A percentile compares a stretch with the other conserved stretches of the same genome.
Evolutionary conservation across 1,140 invertebrate genomes (phyloP).

Genomic region (Hermatobates lingyangjiaoensis): DNA sequence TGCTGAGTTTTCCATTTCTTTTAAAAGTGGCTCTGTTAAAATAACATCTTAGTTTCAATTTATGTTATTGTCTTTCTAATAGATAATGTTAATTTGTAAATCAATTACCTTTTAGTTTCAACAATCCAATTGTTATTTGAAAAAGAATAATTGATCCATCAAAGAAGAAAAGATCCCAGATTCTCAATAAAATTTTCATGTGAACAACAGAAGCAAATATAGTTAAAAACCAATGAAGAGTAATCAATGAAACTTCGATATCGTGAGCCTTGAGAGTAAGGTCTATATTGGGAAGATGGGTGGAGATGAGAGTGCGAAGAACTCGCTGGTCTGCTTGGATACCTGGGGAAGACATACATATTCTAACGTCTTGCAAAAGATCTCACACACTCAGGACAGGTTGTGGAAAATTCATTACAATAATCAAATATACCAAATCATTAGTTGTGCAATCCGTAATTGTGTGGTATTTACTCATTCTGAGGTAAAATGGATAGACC

Average conservation of each 20-base stretch:
- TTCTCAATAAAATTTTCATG: constrained; percentile 80
- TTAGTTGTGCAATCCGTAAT: too few species aligned
- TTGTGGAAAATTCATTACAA: too few species aligned
- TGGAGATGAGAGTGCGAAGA: constrained; percentile 71
- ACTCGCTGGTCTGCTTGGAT: constrained; percentile 90
- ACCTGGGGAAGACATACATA: too few species aligned
- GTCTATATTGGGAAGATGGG: constrained; percentile 77
- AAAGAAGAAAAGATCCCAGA: constrained; percentile 95
- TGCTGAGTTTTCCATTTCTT: constrained; percentile 72
- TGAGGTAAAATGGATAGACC: too few species aligned
- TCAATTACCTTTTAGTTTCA: constrained; percentile 62
- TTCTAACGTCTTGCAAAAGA: too few species aligned
- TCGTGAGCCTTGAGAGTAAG: constrained; percentile 79
- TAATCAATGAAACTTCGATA: constrained; percentile 89
- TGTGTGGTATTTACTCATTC: too few species aligned
- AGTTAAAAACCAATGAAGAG: constrained; percentile 93
- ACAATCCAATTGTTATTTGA: constrained; percentile 84
- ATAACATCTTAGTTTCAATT: not conserved
- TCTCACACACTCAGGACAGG: too few species aligned
- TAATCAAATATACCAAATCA: too few species aligned
- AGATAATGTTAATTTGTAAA: constrained; percentile 2
- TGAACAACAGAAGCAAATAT: constrained; percentile 97
- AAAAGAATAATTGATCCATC: constrained; percentile 93
- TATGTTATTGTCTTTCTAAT: not conserved
- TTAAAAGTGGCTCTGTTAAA: constrained; percentile 52